Conservation (phyloP, 2,888 invertebrate species). For the Drosophila cyrtoloma region DNA sequence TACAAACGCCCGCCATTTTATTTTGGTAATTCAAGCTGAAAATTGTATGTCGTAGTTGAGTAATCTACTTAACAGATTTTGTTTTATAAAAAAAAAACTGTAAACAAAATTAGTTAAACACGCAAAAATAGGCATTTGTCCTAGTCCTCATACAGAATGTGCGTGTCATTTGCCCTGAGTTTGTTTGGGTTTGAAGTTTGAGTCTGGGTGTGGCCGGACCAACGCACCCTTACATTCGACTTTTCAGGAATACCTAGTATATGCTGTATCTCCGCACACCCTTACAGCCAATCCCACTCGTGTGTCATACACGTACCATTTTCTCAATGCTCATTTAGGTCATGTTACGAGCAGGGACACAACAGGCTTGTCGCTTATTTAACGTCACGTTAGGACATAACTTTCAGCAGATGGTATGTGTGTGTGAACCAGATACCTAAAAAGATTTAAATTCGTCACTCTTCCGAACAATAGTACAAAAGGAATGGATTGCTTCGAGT, state of each 20-base stretch:
- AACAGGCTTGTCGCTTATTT: conserved; percentile 38
- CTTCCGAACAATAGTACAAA: not conserved
- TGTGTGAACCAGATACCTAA: conserved; percentile 42
- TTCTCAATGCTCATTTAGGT: conserved; percentile 72
- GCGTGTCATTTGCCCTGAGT: conserved; percentile 37
- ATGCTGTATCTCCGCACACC: conserved; percentile 8
- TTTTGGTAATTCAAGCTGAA: not conserved
- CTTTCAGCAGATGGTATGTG: conserved; percentile 25
- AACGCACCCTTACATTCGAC: conserved; percentile 19
- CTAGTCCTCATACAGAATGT: conserved; percentile 41
- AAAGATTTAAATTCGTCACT: conserved; percentile 21
- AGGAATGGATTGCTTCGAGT: conserved; percentile 6
- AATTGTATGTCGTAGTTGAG: not conserved
- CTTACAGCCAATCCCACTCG: not conserved
- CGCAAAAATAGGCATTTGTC: conserved; percentile 44
- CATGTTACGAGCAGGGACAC: conserved; percentile 52
- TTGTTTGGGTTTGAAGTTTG: conserved; percentile 18
- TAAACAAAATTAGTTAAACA: conserved; percentile 25
- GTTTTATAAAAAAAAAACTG: not conserved
- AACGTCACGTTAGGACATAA: conserved; percentile 35
- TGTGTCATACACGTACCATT: conserved; percentile 35
- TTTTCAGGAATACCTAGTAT: conserved; percentile 31
- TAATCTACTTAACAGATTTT: not conserved
- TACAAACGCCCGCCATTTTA: not conserved
- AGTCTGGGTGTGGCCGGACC: conserved; percentile 40